These are phyloP conservation scores for Bruchidius siliquastri DNA, from an alignment of 2,888 invertebrate species.

Conservation along the genomic window DNA sequence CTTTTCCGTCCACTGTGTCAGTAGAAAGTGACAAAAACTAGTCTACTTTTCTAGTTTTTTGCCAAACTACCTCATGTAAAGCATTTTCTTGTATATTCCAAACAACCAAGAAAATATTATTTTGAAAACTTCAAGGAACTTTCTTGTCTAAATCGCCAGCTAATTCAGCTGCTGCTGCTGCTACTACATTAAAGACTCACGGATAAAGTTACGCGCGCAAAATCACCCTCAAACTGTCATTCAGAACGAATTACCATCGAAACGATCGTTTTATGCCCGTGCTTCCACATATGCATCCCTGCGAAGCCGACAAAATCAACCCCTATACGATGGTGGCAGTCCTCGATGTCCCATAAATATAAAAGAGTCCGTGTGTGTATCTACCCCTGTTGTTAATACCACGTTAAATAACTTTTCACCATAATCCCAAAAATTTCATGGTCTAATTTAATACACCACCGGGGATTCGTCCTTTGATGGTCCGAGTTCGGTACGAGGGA, in stretches of 20 bases:
- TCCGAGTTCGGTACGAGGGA: not conserved
- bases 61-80: too few species aligned
- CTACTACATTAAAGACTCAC: too few species aligned
- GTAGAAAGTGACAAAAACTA: too few species aligned
- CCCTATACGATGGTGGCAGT: not conserved
- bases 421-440: slow-evolving; percentile 41
- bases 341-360: slow-evolving; percentile 27
- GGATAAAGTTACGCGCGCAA: not conserved
- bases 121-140: too few species aligned
- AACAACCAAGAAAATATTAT: too few species aligned
- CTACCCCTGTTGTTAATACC: slow-evolving; percentile 30
- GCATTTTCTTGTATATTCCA: too few species aligned
- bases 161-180: too few species aligned
- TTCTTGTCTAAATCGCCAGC: too few species aligned
- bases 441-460: slow-evolving; percentile 39
- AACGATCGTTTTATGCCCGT: not conserved
- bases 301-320: not conserved
- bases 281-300: not conserved
- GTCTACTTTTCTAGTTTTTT: too few species aligned
- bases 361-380: slow-evolving; percentile 14
- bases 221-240: not conserved
- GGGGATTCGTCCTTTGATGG: slow-evolving; percentile 33
- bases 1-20: too few species aligned
- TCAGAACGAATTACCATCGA: not conserved
- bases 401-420: slow-evolving; percentile 36